Percentiles rank a stretch among this genome's conserved stretches.
phyloP scores from a whole-genome alignment of 2,113 vertebrate species.

The Procapra przewalskii region DNA sequence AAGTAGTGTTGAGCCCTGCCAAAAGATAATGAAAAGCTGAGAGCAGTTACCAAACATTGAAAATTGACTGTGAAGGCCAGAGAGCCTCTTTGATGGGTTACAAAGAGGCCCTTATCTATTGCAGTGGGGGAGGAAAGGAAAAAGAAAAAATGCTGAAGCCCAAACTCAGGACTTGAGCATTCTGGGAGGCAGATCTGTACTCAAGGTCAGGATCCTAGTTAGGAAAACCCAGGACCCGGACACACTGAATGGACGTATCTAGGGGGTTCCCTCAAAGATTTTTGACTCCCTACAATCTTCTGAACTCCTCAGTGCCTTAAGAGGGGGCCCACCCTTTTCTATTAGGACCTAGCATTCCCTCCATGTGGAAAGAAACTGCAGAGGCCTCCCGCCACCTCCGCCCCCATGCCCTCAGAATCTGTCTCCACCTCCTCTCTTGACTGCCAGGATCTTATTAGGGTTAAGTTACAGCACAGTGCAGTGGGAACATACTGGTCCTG shows the following conservation, averaged over 20 bases:
- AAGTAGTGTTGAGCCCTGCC: constrained; percentile 13
- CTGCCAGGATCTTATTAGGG: background rate
- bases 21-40: constrained; percentile 52
- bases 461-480: background rate
- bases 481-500: background rate
- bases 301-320: background rate
- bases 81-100: constrained; percentile 15
- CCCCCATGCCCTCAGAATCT: background rate
- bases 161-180: background rate
- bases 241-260: background rate
- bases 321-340: background rate
- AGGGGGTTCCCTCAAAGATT: background rate
- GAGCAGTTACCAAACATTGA: constrained; percentile 39
- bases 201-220: background rate
- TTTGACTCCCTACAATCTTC: background rate
- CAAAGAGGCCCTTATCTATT: constrained; percentile 34
- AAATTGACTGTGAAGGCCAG: constrained; percentile 35
- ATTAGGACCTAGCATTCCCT: background rate
- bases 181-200: background rate
- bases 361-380: background rate
- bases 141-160: background rate
- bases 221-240: background rate
- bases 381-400: background rate
- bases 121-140: background rate
- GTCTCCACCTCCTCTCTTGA: background rate